These are phyloP conservation scores for Stegophylla sp. DNA, from an alignment of 2,888 invertebrate species.

Conservation along the genomic window DNA sequence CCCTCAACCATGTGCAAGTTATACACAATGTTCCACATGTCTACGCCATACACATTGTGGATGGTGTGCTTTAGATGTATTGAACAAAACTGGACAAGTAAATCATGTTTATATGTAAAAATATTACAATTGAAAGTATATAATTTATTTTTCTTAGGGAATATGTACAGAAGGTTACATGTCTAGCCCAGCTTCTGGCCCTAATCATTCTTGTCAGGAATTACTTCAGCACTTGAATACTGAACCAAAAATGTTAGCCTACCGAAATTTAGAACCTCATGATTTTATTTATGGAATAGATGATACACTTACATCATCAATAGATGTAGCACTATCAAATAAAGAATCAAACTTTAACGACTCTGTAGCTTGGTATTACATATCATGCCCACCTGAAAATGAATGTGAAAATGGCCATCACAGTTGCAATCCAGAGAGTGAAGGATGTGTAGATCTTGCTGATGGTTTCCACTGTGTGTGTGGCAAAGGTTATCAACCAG, in stretches of 20 bases:
- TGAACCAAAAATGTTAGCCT: conserved; percentile 63
- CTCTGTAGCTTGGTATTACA: conserved; percentile 84
- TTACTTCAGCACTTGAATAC: conserved; percentile 64
- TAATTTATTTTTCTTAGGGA: conserved; percentile 67
- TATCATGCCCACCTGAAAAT: conserved; percentile 86
- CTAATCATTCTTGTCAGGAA: conserved; percentile 69
- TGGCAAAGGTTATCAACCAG: conserved; percentile 71
- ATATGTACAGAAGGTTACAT: conserved; percentile 86
- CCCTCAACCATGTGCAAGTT: conserved; percentile 83
- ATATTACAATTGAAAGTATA: not conserved
- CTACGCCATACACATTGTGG: conserved; percentile 89
- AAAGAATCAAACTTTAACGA: conserved; percentile 65
- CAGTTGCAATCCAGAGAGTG: conserved; percentile 83
- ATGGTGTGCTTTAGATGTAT: conserved; percentile 82
- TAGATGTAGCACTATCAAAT: conserved; percentile 35
- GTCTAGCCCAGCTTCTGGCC: conserved; percentile 71
- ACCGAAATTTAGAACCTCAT: conserved; percentile 36
- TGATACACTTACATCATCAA: conserved; percentile 19
- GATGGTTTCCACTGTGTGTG: conserved; percentile 87
- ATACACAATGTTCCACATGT: conserved; percentile 85
- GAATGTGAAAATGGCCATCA: conserved; percentile 92
- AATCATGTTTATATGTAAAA: not conserved
- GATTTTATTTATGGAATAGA: conserved; percentile 37
- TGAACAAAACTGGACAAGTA: conserved; percentile 65
- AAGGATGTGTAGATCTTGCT: conserved; percentile 83